Base-by-base conservation (phyloP, 2,113 vertebrate genomes). In the Apus apus region DNA sequence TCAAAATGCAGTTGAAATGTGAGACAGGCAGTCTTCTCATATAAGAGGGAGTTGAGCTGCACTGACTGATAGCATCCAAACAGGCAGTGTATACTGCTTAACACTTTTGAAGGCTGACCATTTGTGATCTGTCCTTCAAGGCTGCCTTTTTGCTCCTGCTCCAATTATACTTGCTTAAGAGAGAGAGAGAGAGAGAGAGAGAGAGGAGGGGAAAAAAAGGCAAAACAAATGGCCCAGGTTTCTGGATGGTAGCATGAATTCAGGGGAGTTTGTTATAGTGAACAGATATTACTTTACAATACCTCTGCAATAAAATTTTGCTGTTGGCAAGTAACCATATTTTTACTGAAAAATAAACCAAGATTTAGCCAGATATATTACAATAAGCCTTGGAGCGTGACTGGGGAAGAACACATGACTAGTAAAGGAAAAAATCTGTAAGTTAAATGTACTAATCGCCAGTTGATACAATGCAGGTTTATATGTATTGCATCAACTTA, bases 281-380 rank as follows among this genome's bases (percentile, higher is more conserved):
- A 83, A 64, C 62, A 90, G 80, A 85, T 38, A 76, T 75, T 81
- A 85, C 36, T 94, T 94, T 85, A 62, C 79, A 87, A 73, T 91
- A 62, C 17, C 30, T 79, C 38, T 73, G 58, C 54, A 73, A 85
- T 90, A 89, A 95, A 93, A 94, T 91, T 73, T 81, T 81, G 46
- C 90, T 96, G 43, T 78, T 78, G 71, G 68, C 84, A 87, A 90
- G 67, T 92, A 80, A 90, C 70, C 17, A 53, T 93, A 79, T 79
- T 95, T 96, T 93, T 85, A 85, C 58, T 76, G 60, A 85, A 89
- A 95, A 94, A 96, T 76, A 92, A 92, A 82, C 62, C 50, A 79
- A 73, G 71, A 89, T 56, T 96, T 94, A 95, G 46, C 58, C 16
- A 45, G 81, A 73, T 87, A 19, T 83, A 61, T 79, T 96, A 80